These are phyloP conservation scores for Hypselothyrea guttata DNA, from an alignment of 2,888 invertebrate species.

Conservation along the genomic window DNA sequence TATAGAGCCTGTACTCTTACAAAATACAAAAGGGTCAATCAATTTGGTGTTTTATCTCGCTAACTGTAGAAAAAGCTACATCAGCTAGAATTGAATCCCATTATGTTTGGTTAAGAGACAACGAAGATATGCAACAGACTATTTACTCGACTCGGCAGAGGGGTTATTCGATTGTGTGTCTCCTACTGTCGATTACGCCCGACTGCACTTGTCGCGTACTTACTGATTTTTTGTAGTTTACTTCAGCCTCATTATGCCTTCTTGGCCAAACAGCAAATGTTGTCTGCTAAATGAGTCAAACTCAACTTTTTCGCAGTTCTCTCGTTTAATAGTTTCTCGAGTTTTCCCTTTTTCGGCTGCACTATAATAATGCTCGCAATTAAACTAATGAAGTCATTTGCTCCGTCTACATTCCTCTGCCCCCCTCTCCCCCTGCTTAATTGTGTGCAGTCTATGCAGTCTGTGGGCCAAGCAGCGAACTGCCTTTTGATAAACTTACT, in stretches of 20 bases:
- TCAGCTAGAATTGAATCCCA: no score
- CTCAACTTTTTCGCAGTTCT: slow-evolving; percentile 2
- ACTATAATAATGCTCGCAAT: slow-evolving; percentile 69
- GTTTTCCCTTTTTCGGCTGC: slow-evolving; percentile 26
- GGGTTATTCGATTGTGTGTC: no score
- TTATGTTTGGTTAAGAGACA: no score
- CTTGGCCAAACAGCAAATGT: slow-evolving; percentile 48
- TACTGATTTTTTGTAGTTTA: no score
- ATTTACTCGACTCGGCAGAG: no score
- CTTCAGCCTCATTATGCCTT: slow-evolving; percentile 34
- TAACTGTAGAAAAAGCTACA: no score
- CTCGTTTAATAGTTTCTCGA: not conserved
- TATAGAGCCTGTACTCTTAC: no score
- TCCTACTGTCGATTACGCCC: no score
- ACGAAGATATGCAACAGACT: no score
- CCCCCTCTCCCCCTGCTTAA: not conserved
- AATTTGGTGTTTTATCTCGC: no score
- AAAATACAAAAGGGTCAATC: no score
- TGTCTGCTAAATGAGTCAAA: slow-evolving; percentile 55
- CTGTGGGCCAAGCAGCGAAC: slow-evolving; percentile 8
- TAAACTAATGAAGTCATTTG: slow-evolving; percentile 76
- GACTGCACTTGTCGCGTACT: no score
- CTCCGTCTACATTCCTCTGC: slow-evolving; percentile 11
- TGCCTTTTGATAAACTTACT: slow-evolving; percentile 29
- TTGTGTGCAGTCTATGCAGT: slow-evolving; percentile 11